These are phyloP conservation scores for Napeogenes inachia DNA, from an alignment of 2,888 invertebrate genomes.

Conservation along the genomic window DNA sequence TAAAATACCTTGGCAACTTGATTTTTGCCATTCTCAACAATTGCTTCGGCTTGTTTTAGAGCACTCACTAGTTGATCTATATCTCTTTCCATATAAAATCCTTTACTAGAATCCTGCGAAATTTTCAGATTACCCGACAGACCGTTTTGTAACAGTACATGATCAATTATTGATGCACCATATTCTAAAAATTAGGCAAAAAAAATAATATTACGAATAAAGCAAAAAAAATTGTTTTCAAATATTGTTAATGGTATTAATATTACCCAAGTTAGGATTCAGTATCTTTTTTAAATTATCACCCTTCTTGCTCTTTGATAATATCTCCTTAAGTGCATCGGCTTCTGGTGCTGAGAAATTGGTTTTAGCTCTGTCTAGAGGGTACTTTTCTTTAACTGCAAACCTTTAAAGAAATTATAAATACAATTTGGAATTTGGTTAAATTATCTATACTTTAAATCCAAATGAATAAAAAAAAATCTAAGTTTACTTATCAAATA, in stretches of 20 bases:
- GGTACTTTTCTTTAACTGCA: conserved; percentile 95
- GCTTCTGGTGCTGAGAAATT: conserved; percentile 72
- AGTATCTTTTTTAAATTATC: conserved; percentile 89
- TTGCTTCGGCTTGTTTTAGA: conserved; percentile 81
- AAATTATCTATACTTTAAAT: no score
- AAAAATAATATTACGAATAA: not conserved
- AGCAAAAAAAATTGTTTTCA: not conserved
- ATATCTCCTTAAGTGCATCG: conserved; percentile 76
- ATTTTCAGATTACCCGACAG: conserved; percentile 77
- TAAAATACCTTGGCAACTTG: conserved; percentile 74
- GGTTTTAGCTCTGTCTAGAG: conserved; percentile 84
- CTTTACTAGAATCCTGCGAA: conserved; percentile 68
- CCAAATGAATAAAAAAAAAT: no score
- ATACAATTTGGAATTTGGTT: no score
- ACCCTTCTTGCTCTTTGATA: conserved; percentile 81
- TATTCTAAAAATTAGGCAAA: conserved; percentile 79
- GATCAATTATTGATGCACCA: conserved; percentile 94
- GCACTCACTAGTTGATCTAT: conserved; percentile 80
- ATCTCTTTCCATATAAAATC: conserved; percentile 80
- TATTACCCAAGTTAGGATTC: conserved; percentile 85
- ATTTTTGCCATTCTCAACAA: conserved; percentile 77
- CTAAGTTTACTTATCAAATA: no score
- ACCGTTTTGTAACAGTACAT: conserved; percentile 85
- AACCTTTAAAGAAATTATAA: conserved; percentile 75
- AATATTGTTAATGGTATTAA: not conserved